A percentile compares a stretch with the other conserved stretches of the same genome.
phyloP scores from a whole-genome alignment of 2,888 invertebrate genomes.

The Chaitophorus viminalis region DNA sequence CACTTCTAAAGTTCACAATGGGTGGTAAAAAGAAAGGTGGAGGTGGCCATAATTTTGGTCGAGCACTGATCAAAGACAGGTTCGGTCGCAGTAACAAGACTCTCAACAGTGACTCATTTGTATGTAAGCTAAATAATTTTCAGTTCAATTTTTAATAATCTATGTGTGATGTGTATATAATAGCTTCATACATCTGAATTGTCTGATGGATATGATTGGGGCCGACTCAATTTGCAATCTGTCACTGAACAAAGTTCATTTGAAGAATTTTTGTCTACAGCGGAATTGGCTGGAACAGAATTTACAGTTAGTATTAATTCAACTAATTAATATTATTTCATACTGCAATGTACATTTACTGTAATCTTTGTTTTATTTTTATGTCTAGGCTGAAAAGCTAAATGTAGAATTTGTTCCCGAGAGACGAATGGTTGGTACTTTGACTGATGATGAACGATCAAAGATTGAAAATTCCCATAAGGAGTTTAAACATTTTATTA shows the following conservation, averaged over 20 bases:
- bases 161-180: too few species aligned
- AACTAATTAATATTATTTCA: slow-evolving; percentile 66
- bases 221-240: slow-evolving; percentile 86
- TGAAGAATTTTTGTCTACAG: slow-evolving; percentile 94
- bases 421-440: slow-evolving; percentile 72
- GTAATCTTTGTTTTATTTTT: background rate
- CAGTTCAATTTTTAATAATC: too few species aligned
- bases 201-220: slow-evolving; percentile 92
- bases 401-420: slow-evolving; percentile 82
- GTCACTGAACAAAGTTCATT: slow-evolving; percentile 96
- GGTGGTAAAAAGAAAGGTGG: slow-evolving; percentile 77
- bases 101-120: slow-evolving; percentile 79
- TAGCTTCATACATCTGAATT: slow-evolving; percentile 87
- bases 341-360: background rate
- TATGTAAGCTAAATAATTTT: slow-evolving; percentile 67
- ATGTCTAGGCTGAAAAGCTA: slow-evolving; percentile 79
- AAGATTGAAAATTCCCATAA: slow-evolving; percentile 71
- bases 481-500: slow-evolving; percentile 74
- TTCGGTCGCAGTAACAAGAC: slow-evolving; percentile 75
- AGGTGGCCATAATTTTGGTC: slow-evolving; percentile 70
- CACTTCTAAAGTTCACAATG: slow-evolving; percentile 69
- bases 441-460: slow-evolving; percentile 72
- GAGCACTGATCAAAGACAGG: slow-evolving; percentile 80
- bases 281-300: slow-evolving; percentile 92
- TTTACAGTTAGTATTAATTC: slow-evolving; percentile 72